Percentiles rank a stretch among this genome's conserved stretches.
Evolutionary conservation across 37 sponge, comb jelly and placozoan genomes (phyloP).

Genomic region (Hormiphora californensis): DNA sequence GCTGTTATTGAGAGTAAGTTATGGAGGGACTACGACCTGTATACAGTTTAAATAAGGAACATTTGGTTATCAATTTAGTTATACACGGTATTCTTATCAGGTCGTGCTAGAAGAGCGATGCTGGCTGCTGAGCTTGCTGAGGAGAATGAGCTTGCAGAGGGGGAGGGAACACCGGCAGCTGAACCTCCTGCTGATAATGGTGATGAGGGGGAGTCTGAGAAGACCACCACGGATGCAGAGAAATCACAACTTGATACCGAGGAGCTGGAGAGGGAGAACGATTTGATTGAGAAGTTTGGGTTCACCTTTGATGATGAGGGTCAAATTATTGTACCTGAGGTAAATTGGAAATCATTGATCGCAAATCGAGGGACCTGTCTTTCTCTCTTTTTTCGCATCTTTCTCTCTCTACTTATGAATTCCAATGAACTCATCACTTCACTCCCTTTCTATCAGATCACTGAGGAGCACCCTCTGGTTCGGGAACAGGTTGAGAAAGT

Average conservation of each 20-base stretch:
- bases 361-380: background rate
- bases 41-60: background rate
- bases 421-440: background rate
- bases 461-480: constrained; percentile 43
- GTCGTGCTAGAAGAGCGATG: constrained; percentile 1
- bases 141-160: constrained; percentile 44
- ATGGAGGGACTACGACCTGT: background rate
- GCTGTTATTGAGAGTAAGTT: constrained; percentile 27
- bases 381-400: background rate
- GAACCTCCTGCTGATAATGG: no score
- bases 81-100: background rate
- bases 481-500: constrained; percentile 26
- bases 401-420: background rate
- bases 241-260: constrained; percentile 61
- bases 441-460: constrained; percentile 10
- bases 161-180: background rate
- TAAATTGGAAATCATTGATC: background rate
- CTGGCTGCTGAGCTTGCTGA: constrained; percentile 62
- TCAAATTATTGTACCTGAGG: constrained; percentile 48
- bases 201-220: constrained; percentile 65
- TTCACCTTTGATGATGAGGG: constrained; percentile 43
- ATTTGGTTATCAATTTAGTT: background rate
- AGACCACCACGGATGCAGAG: constrained; percentile 34
- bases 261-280: constrained; percentile 42
- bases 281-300: constrained; percentile 38